Conservation (phyloP, 2,888 invertebrate species). For the Epinotia bilunana region DNA sequence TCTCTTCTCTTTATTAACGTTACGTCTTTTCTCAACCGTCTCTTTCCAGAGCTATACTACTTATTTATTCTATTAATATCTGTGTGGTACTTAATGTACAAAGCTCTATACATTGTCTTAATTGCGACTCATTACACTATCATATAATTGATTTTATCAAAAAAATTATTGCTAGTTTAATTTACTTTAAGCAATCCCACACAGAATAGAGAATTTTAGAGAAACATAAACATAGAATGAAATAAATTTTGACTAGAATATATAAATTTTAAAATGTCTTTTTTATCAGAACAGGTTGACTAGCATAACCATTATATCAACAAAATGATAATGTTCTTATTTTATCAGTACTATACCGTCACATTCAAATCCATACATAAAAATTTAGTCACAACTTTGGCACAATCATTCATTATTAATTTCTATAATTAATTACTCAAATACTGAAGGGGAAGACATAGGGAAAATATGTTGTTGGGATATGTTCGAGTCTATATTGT, state of each 20-base stretch:
- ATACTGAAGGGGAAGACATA: conserved; percentile 82
- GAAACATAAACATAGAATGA: conserved; percentile 64
- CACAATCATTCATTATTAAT: conserved; percentile 71
- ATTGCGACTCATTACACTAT: conserved; percentile 78
- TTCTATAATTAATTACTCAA: conserved; percentile 65
- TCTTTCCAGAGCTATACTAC: conserved; percentile 67
- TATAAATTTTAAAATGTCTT: conserved; percentile 65
- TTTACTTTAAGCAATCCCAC: conserved; percentile 72
- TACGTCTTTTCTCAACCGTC: conserved; percentile 62
- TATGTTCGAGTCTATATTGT: conserved; percentile 72
- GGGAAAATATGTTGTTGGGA: conserved; percentile 73
- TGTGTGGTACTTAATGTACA: conserved; percentile 81
- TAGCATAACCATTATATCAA: conserved; percentile 71
- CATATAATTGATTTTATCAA: conserved; percentile 84
- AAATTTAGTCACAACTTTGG: conserved; percentile 76
- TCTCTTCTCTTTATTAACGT: conserved; percentile 77
- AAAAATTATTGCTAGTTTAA: conserved; percentile 78
- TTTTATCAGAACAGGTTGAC: conserved; percentile 78
- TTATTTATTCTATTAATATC: conserved; percentile 78
- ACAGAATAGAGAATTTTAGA: conserved; percentile 62
- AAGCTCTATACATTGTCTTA: conserved; percentile 85
- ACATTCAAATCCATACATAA: conserved; percentile 61
- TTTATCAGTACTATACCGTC: conserved; percentile 56
- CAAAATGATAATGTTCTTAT: conserved; percentile 57
- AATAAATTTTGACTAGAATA: conserved; percentile 81